Percentiles rank a stretch among this genome's conserved stretches.
Conservation (phyloP, 2,888 invertebrate genomes). For the Sycophila texana region DNA sequence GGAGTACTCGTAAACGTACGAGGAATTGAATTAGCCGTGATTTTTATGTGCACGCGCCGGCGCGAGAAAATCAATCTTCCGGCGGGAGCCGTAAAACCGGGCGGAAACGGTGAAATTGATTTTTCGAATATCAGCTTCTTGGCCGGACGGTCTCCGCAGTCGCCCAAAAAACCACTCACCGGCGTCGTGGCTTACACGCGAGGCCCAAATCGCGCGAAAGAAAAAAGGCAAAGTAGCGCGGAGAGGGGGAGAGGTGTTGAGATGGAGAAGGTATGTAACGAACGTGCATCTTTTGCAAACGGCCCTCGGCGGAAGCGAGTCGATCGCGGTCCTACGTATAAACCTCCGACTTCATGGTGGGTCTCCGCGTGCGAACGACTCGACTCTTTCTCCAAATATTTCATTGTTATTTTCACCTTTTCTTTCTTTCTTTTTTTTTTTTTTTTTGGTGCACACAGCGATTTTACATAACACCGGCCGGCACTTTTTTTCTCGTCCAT, state of each 20-base stretch:
- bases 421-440: not conserved
- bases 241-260: constrained; percentile 8
- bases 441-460: constrained; percentile 3
- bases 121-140: constrained; percentile 24
- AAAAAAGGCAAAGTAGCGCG: not conserved
- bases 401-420: constrained; percentile 42
- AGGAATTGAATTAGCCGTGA: no score
- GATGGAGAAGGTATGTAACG: constrained; percentile 49
- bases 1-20: no score
- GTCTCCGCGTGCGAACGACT: not conserved
- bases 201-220: not conserved
- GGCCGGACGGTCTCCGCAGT: no score
- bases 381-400: not conserved
- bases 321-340: constrained; percentile 37
- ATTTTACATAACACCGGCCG: constrained; percentile 51
- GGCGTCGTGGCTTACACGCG: not conserved
- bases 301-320: not conserved
- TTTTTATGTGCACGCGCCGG: no score
- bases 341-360: not conserved
- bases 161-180: constrained; percentile 18
- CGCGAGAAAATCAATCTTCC: no score
- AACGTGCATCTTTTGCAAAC: constrained; percentile 57
- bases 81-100: constrained; percentile 6
- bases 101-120: constrained; percentile 42
- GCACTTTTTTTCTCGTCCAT: constrained; percentile 30